Base-by-base conservation (phyloP, 2,888 invertebrate genomes). In the Tanytarsus gracilentus region DNA sequence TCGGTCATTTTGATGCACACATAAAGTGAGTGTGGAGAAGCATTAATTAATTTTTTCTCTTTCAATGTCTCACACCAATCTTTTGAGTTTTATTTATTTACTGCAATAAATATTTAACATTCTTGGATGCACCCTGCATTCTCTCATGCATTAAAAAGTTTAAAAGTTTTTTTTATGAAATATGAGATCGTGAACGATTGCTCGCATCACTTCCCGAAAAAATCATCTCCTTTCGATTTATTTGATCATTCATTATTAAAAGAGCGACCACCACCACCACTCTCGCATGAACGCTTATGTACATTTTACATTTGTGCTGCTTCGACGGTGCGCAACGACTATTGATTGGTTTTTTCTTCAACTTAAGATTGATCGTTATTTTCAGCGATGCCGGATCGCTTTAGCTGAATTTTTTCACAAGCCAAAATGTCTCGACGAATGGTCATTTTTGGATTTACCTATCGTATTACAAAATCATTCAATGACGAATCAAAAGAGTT, bases 31-130 rank as follows among this genome's bases (percentile, higher is more conserved):
- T 44, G 23, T 44, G 44, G 23, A 44, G 18, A 23, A 44, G 40
- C 56, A 58, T 48, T 58, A 58, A 58, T 58, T 58, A 48, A 25
- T 23, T 14, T 49, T n/a, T n/a, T n/a, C n/a, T n/a, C 25, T 49
- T 49, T 26, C 11, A 25, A 49, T 49, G 49, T 11, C n/a, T 44
- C 26, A 23, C 49, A 18, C 27, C 16, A 18, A 29, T 33, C 53
- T 27, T 25, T 18, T 11, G 40, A 40, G 18, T 27, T 27, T 40
- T 56, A 40, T 56, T 56, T 56, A 39, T 23, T 27, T 40, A 36
- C 25, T 26, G 49, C 26, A 49, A 49, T 49, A 49, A 26, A 26
- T 49, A 26, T 49, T 49, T 25, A 26, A 49, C 44, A 44, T 21
- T 44, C 18, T 16, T 8, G 9, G 30, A 30, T 9, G 51, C n/a